Evolutionary conservation across 2,888 invertebrate species (phyloP).

Genomic region (Nomada fucata): DNA sequence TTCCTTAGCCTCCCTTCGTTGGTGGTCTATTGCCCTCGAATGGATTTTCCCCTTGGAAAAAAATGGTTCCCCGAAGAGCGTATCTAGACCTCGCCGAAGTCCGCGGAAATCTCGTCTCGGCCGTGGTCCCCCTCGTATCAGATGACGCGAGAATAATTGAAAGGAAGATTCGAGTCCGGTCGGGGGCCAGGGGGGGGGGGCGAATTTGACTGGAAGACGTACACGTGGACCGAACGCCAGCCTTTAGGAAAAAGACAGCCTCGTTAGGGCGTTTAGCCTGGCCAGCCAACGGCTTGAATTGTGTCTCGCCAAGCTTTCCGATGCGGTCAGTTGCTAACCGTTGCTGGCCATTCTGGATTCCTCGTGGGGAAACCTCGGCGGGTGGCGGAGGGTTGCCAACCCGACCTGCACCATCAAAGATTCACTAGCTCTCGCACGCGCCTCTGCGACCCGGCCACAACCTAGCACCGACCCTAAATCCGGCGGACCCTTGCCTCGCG

Average conservation of each 20-base stretch:
- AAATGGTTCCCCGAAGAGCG: conserved; percentile 42
- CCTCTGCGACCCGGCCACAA: conserved; percentile 73
- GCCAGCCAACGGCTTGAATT: conserved; percentile 42
- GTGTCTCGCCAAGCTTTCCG: conserved; percentile 37
- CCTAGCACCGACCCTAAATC: conserved; percentile 75
- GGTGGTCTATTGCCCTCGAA: background rate
- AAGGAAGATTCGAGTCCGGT: conserved; percentile 66
- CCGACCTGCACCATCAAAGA: conserved; percentile 80
- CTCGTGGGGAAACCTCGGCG: conserved; percentile 66
- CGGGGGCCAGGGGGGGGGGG: conserved; percentile 9
- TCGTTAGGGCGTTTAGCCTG: conserved; percentile 50
- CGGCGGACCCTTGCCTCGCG: conserved; percentile 53
- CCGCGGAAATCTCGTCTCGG: conserved; percentile 53
- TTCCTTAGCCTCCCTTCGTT: background rate
- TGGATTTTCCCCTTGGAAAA: conserved; percentile 12
- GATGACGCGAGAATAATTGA: conserved; percentile 70
- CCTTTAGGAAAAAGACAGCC: conserved; percentile 60
- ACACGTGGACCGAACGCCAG: conserved; percentile 33
- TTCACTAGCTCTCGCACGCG: conserved; percentile 80
- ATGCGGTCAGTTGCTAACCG: conserved; percentile 55
- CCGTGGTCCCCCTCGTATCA: conserved; percentile 35
- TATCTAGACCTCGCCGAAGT: conserved; percentile 42
- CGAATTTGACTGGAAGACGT: conserved; percentile 54
- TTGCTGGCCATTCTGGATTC: conserved; percentile 61
- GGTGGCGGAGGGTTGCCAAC: conserved; percentile 66